Conservation (phyloP, 2,797 vertebrate species). For the Dendrocincla fuliginosa region DNA sequence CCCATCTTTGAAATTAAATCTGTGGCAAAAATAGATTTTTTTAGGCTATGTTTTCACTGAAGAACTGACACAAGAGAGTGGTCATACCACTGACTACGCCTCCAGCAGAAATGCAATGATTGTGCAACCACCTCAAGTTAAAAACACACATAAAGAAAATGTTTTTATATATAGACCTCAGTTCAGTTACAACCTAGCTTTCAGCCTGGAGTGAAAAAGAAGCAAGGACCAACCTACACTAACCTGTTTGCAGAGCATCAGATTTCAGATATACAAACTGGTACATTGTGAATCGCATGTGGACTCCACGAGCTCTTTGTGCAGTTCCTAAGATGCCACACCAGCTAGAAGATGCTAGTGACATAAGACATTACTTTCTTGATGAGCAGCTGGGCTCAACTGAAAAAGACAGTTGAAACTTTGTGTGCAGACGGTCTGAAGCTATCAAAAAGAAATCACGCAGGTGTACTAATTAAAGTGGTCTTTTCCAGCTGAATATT, state of each 20-base stretch:
- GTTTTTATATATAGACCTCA: neutral
- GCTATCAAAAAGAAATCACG: neutral
- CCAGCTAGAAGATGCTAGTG: neutral
- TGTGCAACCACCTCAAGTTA: neutral
- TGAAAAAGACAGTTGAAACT: neutral
- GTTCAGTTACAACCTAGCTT: neutral
- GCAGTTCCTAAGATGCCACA: neutral
- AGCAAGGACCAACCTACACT: neutral
- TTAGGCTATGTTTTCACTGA: neutral
- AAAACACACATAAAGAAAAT: neutral
- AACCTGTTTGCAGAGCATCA: neutral
- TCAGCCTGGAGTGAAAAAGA: neutral
- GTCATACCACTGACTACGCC: neutral
- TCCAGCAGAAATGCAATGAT: neutral
- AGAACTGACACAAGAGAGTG: neutral
- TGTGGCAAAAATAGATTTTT: neutral
- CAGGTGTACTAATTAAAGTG: neutral
- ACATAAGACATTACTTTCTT: neutral
- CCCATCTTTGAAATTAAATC: neutral
- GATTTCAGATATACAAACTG: neutral
- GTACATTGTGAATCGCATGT: neutral
- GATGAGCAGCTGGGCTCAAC: neutral
- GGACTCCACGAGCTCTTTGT: neutral
- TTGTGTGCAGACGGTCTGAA: neutral
- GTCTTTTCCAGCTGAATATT: conserved; percentile 3